phyloP scores from a whole-genome alignment of 2,888 invertebrate genomes.

The Patella pellucida region DNA sequence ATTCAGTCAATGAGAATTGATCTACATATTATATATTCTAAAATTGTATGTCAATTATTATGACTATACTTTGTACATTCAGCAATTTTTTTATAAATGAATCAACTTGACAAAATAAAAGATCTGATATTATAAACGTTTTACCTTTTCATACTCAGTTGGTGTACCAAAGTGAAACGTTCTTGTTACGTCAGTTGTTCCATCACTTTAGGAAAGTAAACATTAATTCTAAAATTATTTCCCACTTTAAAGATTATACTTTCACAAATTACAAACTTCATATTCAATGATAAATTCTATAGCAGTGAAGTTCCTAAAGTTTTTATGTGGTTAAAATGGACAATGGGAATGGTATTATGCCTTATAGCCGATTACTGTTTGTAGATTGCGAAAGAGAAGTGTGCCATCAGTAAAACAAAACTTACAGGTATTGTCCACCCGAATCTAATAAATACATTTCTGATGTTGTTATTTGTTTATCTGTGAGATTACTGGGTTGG shows the following conservation, averaged over 20 bases:
- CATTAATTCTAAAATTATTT: neutral
- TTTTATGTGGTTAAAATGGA: too few relatives aligned
- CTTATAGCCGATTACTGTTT: too few relatives aligned
- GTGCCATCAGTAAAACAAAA: conserved; percentile 15
- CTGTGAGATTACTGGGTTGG: conserved; percentile 55
- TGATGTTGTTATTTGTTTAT: conserved; percentile 65
- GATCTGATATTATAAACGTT: neutral
- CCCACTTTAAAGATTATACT: neutral
- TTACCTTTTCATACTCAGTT: conserved; percentile 65
- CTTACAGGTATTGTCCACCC: conserved; percentile 68
- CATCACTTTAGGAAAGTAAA: conserved; percentile 54
- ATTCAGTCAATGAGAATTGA: neutral
- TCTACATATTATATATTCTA: neutral
- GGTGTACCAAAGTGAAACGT: conserved; percentile 69
- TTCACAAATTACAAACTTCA: neutral
- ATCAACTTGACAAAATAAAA: too few relatives aligned
- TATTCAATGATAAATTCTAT: too few relatives aligned
- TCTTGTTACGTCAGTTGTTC: conserved; percentile 69
- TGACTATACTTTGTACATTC: too few relatives aligned
- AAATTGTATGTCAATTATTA: too few relatives aligned
- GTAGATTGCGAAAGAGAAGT: too few relatives aligned
- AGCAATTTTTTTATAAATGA: too few relatives aligned
- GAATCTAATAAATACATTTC: conserved; percentile 66
- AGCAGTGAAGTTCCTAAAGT: too few relatives aligned
- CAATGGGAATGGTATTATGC: too few relatives aligned